These are phyloP conservation scores for Heterocephalus glaber DNA, from an alignment of 2,113 vertebrate species.

Conservation along the genomic window DNA sequence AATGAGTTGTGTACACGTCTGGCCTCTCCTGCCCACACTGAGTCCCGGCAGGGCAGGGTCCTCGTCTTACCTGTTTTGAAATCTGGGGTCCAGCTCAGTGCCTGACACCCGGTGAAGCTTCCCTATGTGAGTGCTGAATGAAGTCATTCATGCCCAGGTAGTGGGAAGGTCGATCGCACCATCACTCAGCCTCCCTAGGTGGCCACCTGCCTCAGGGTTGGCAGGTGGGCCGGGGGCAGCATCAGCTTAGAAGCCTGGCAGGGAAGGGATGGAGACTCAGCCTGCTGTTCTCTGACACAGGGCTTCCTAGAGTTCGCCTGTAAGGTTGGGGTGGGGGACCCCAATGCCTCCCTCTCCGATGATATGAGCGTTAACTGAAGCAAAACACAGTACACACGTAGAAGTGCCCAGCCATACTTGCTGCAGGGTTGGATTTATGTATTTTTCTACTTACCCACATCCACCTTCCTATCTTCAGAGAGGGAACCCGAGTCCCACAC, in stretches of 20 bases:
- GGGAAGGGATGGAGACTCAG: background rate
- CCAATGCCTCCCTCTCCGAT: rapidly evolving
- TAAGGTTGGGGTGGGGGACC: background rate
- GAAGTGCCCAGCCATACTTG: background rate
- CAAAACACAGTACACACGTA: background rate
- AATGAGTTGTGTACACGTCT: background rate
- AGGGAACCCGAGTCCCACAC: background rate
- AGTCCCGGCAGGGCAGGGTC: background rate
- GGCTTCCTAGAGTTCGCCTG: background rate
- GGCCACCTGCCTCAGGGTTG: background rate
- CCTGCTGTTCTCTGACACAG: background rate
- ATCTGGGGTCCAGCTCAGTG: background rate
- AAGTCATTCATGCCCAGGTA: background rate
- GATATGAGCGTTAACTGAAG: background rate
- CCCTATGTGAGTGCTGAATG: no score
- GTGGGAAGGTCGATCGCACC: rapidly evolving
- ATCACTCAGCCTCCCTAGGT: background rate
- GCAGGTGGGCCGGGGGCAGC: no score
- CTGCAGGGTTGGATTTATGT: rapidly evolving
- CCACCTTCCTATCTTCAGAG: background rate
- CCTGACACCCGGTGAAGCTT: background rate
- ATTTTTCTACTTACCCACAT: background rate
- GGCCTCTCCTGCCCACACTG: background rate
- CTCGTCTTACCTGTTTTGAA: background rate
- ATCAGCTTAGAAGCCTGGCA: background rate